Conservation (phyloP, 2,888 invertebrate species). For the Harpagoxenus sublaevis region DNA sequence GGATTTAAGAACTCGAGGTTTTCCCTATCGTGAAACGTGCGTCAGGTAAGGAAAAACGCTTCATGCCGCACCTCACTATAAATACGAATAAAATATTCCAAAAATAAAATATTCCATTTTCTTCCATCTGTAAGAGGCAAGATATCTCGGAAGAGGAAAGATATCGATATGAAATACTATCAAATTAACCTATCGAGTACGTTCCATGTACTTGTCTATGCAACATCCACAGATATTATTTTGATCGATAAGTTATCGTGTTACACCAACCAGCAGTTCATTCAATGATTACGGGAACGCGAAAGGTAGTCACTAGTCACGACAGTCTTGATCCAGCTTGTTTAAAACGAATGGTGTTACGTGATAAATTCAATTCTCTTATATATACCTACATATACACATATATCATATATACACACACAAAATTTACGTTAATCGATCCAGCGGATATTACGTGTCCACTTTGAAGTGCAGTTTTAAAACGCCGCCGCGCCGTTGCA, state of each 20-base stretch:
- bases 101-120: background rate
- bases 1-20: constrained; percentile 1
- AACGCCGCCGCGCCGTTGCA: constrained; percentile 50
- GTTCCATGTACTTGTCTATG: background rate
- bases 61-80: background rate
- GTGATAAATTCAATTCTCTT: constrained; percentile 54
- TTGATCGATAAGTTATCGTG: constrained; percentile 60
- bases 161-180: background rate
- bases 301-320: constrained; percentile 55
- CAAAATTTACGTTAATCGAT: constrained; percentile 73
- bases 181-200: background rate
- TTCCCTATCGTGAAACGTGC: background rate
- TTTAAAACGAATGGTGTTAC: constrained; percentile 60
- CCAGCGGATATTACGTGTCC: constrained; percentile 72
- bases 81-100: background rate
- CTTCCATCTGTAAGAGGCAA: background rate
- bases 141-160: background rate
- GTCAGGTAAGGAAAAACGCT: background rate
- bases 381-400: background rate
- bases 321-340: constrained; percentile 58
- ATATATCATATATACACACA: constrained; percentile 5
- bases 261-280: constrained; percentile 26
- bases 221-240: constrained; percentile 22
- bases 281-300: constrained; percentile 40
- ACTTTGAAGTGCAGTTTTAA: constrained; percentile 68